Conservation (phyloP, 2,113 vertebrate species). For the Engystomops pustulosus region DNA sequence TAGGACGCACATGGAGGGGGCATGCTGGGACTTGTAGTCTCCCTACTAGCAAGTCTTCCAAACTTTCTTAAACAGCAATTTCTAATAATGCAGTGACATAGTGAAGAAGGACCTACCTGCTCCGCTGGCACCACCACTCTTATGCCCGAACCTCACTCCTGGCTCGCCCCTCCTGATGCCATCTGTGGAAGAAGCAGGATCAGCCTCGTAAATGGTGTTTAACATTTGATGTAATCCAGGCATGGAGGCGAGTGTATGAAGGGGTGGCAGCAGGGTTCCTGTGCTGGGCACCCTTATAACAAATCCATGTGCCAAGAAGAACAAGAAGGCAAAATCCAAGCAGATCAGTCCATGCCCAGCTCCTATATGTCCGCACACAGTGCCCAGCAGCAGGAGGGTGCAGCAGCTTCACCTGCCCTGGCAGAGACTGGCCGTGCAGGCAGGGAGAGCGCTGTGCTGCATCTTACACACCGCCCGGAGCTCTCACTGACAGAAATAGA, state of each 20-base stretch:
- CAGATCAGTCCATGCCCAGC: not conserved
- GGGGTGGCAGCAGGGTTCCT: slow-evolving; percentile 16
- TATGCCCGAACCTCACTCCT: slow-evolving; percentile 53
- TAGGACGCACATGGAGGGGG: not conserved
- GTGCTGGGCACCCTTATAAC: not conserved
- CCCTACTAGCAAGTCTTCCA: not conserved
- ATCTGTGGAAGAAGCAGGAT: slow-evolving; percentile 58
- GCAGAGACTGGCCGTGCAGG: not conserved
- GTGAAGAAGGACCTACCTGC: slow-evolving; percentile 62
- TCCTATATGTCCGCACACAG: not conserved
- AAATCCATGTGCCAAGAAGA: no score
- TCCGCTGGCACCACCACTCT: slow-evolving; percentile 39
- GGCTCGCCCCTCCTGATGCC: slow-evolving; percentile 55
- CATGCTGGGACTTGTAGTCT: no score
- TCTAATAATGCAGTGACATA: not conserved
- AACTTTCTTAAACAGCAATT: not conserved
- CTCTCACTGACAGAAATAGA: slow-evolving; percentile 41
- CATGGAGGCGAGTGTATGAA: slow-evolving; percentile 58
- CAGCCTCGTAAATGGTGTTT: slow-evolving; percentile 52
- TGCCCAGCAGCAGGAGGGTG: not conserved
- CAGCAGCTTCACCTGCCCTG: slow-evolving; percentile 33
- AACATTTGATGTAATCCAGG: slow-evolving; percentile 61
- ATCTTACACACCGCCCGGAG: slow-evolving; percentile 22
- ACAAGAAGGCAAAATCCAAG: not conserved
- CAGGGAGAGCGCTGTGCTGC: slow-evolving; percentile 30